Base-by-base conservation (phyloP, 2,888 invertebrate species). In the Drosophila trichaetosa region DNA sequence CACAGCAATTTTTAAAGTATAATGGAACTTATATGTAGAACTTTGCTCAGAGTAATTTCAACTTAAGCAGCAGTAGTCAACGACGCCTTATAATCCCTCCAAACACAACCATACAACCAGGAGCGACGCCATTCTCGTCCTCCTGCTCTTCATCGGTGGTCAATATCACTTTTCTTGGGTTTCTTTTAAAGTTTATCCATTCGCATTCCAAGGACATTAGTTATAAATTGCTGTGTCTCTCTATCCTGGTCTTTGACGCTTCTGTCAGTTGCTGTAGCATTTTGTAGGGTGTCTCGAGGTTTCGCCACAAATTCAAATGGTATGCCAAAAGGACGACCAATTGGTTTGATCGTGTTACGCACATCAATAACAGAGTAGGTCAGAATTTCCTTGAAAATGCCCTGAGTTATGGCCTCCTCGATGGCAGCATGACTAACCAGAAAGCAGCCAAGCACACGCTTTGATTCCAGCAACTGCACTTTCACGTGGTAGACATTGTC, bases 401-500 rank as follows among this genome's bases (percentile, higher is more conserved):
- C 73, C 31, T n/a, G 4, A 8, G 18, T 8, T 1, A 73, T 58
- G 27, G 89, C 90, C 16, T 69, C 53, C 0, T 79, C 64, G 7
- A 90, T 85, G 18, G 85, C 91, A 5, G 13, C 24, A 18, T 83
- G 85, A 16, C 61, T 89, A 33, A 71, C 90, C 24, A 85, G 65
- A 18, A 92, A 46, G 27, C 87, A 90, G 13, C 87, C 83, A 5
- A 91, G 51, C 0, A 66, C 59, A 83, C 51, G 24, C 0, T 76
- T 79, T 0, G 80, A 10, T 0, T 60, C 33, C n/a, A 69, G 71
- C 18, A 79, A 42, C 7, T 81, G 70, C 0, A 91, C 65, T 53
- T 79, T 90, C 3, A 92, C 62, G 42, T 91, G 91, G 24, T 91
- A 91, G 7, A 84, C 11, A 48, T 83, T 77, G n/a, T 86, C 76